Conservation (phyloP, 2,888 invertebrate genomes). For the Polydrusus pterygomalis region DNA sequence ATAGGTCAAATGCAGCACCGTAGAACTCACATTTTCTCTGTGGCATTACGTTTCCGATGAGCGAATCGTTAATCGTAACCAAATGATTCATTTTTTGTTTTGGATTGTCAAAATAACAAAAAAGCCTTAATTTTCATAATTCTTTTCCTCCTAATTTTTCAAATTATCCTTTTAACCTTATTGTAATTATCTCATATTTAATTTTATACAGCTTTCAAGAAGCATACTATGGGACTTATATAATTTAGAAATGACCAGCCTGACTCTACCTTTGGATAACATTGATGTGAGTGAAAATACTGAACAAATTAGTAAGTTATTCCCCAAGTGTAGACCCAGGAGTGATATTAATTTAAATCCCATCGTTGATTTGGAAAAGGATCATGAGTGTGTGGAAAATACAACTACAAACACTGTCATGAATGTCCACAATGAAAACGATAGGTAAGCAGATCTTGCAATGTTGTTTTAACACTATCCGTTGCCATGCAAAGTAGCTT, state of each 20-base stretch:
- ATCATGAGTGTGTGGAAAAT: constrained; percentile 71
- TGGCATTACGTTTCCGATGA: not conserved
- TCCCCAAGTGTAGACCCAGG: constrained; percentile 90
- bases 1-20: too few relatives aligned
- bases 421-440: constrained; percentile 73
- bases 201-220: constrained; percentile 50
- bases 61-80: not conserved
- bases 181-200: constrained; percentile 16
- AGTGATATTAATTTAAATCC: constrained; percentile 76
- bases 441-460: constrained; percentile 66
- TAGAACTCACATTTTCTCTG: too few relatives aligned
- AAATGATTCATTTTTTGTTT: constrained; percentile 32
- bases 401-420: constrained; percentile 70
- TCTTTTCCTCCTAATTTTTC: constrained; percentile 13
- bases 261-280: constrained; percentile 72
- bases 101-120: constrained; percentile 17
- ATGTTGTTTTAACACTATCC: constrained; percentile 13
- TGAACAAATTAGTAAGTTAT: constrained; percentile 89
- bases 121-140: not conserved
- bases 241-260: constrained; percentile 71
- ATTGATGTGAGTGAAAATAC: constrained; percentile 73
- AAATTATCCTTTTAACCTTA: constrained; percentile 1
- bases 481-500: constrained; percentile 21
- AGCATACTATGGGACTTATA: constrained; percentile 59
- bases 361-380: constrained; percentile 69